These are phyloP conservation scores for Sorex araneus DNA, from an alignment of 2,113 vertebrate genomes.

Conservation along the genomic window DNA sequence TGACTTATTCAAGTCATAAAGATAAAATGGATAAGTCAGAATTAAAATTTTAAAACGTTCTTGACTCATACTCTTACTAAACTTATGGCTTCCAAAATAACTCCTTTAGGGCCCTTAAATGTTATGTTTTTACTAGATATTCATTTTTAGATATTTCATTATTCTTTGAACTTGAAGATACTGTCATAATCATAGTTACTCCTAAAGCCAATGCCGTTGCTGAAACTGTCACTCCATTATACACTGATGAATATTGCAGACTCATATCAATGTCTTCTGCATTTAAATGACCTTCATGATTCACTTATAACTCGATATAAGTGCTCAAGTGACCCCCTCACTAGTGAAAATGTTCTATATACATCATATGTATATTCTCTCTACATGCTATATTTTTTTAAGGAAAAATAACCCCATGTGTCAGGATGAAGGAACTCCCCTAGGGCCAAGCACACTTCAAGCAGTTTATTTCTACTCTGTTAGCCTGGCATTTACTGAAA, in stretches of 20 bases:
- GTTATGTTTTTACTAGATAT: conserved; percentile 62
- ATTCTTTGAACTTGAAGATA: conserved; percentile 57
- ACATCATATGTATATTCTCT: conserved; percentile 65
- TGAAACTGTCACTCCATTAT: conserved; percentile 52
- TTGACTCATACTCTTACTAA: conserved; percentile 34
- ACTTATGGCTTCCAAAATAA: conserved; percentile 53
- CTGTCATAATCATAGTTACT: conserved; percentile 34
- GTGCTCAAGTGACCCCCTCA: conserved; percentile 75
- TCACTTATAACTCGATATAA: conserved; percentile 69
- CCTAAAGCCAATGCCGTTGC: conserved; percentile 36
- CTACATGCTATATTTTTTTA: conserved; percentile 67
- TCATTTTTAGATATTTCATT: conserved; percentile 53
- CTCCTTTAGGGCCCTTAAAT: conserved; percentile 50
- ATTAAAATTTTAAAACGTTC: conserved; percentile 1
- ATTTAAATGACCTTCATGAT: conserved; percentile 59
- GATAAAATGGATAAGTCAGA: conserved; percentile 12
- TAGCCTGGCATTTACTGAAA: conserved; percentile 67
- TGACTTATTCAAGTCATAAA: conserved; percentile 49
- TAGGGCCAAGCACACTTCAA: conserved; percentile 56
- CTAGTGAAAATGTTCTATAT: conserved; percentile 73
- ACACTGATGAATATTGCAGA: conserved; percentile 10
- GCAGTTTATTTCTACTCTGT: conserved; percentile 47
- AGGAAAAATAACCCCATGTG: conserved; percentile 56
- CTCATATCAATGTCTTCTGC: conserved; percentile 48
- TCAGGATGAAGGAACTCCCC: conserved; percentile 63